A percentile compares a stretch with the other conserved stretches of the same genome.
These are phyloP conservation scores for Sminthurides aquaticus DNA, from an alignment of 2,888 invertebrate genomes.

Conservation along the genomic window DNA sequence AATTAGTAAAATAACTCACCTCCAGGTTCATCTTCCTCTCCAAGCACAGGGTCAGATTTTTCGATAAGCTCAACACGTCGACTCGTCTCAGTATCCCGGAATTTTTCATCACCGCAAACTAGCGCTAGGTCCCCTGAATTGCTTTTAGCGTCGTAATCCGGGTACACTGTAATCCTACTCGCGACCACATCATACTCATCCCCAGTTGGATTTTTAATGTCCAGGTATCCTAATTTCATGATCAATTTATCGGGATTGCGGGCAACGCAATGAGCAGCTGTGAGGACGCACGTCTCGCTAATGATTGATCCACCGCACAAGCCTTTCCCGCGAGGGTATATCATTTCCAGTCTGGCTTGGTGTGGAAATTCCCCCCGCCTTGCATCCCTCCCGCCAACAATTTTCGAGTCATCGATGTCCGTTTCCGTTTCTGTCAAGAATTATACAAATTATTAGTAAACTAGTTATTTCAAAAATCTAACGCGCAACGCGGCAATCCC, in stretches of 20 bases:
- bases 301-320: not conserved
- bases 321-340: not conserved
- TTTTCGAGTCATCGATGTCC: not conserved
- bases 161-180: not conserved
- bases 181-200: not conserved
- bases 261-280: slow-evolving; percentile 4
- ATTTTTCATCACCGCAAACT: not conserved
- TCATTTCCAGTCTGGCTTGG: not conserved
- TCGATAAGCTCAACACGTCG: no score
- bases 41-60: no score
- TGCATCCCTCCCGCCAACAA: not conserved
- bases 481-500: no score
- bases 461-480: no score
- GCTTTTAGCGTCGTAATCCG: not conserved
- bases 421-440: no score
- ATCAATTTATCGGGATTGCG: not conserved
- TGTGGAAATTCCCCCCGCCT: not conserved
- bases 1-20: no score
- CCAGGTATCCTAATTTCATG: not conserved
- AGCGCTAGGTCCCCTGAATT: not conserved
- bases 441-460: no score
- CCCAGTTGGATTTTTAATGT: not conserved
- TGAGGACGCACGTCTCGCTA: not conserved
- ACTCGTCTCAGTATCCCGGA: not conserved
- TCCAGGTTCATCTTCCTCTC: no score